Evolutionary conservation across 2,797 vertebrate species (phyloP).

Genomic region (Pampus argenteus): DNA sequence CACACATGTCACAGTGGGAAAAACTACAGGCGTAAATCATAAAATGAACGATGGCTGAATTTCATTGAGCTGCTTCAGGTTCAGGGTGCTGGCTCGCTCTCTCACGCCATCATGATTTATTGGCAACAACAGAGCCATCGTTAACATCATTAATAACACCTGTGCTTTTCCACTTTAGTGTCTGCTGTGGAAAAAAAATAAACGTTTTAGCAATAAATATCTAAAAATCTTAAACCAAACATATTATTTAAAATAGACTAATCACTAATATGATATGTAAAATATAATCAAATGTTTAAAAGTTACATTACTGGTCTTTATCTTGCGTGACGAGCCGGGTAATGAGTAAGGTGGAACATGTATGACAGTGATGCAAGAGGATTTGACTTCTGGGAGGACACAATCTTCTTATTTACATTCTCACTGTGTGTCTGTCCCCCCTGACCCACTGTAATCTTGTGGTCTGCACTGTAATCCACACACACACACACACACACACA

Average conservation of each 20-base stretch:
- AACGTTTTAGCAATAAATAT: too few relatives aligned
- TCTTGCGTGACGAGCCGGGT: slow-evolving; percentile 55
- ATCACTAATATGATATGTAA: too few relatives aligned
- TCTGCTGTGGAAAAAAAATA: neutral
- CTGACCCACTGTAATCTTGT: slow-evolving; percentile 71
- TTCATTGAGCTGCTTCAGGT: too few relatives aligned
- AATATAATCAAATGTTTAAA: too few relatives aligned
- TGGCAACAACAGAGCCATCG: neutral
- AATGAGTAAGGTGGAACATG: slow-evolving; percentile 55
- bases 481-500: slow-evolving; percentile 46
- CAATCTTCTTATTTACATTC: slow-evolving; percentile 74
- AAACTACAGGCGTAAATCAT: too few relatives aligned
- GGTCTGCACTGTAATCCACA: slow-evolving; percentile 63
- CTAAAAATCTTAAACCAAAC: neutral
- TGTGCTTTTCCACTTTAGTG: too few relatives aligned
- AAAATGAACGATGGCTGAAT: too few relatives aligned
- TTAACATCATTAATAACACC: too few relatives aligned
- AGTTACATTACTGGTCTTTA: neutral
- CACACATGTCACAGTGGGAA: too few relatives aligned
- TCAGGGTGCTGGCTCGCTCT: too few relatives aligned
- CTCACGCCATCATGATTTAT: too few relatives aligned
- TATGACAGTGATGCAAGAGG: slow-evolving; percentile 69
- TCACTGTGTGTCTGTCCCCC: slow-evolving; percentile 43
- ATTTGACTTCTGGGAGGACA: slow-evolving; percentile 72
- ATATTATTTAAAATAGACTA: neutral